phyloP scores from a whole-genome alignment of 2,797 vertebrate genomes.

The Myotis pilosus region DNA sequence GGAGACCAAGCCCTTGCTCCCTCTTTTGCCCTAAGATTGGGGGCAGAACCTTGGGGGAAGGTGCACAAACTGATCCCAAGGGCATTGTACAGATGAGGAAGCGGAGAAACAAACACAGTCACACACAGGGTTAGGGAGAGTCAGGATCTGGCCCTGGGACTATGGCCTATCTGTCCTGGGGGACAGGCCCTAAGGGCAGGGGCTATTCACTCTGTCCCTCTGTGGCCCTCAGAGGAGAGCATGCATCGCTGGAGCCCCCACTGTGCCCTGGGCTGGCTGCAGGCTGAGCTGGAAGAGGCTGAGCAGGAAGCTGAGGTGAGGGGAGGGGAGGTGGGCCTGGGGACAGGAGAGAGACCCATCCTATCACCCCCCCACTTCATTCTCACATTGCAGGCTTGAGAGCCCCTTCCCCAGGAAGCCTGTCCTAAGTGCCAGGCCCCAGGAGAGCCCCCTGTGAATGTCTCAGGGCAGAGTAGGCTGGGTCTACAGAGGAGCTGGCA shows the following conservation, averaged over 20 bases:
- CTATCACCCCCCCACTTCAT: background rate
- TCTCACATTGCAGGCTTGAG: background rate
- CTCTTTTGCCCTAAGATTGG: background rate
- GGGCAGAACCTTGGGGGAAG: background rate
- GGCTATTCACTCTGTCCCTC: slow-evolving; percentile 40
- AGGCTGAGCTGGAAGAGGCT: slow-evolving; percentile 79
- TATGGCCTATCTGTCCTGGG: background rate
- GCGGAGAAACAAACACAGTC: background rate
- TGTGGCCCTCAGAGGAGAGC: slow-evolving; percentile 77
- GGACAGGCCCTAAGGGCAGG: background rate
- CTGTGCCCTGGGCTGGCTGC: slow-evolving; percentile 80
- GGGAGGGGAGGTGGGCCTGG: background rate
- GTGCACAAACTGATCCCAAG: background rate
- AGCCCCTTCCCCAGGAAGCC: slow-evolving; percentile 1
- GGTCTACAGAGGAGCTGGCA: background rate
- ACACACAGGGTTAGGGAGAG: background rate
- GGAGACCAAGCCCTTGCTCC: background rate
- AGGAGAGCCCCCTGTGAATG: background rate
- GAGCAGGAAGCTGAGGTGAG: slow-evolving; percentile 86
- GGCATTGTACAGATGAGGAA: background rate
- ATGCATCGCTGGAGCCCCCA: slow-evolving; percentile 83
- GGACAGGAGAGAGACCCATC: background rate
- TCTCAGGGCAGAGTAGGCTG: background rate
- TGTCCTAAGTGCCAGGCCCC: background rate
- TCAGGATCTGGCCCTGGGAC: background rate